These are phyloP conservation scores for Thryonomys swinderianus DNA, from an alignment of 2,113 vertebrate genomes.

Conservation along the genomic window DNA sequence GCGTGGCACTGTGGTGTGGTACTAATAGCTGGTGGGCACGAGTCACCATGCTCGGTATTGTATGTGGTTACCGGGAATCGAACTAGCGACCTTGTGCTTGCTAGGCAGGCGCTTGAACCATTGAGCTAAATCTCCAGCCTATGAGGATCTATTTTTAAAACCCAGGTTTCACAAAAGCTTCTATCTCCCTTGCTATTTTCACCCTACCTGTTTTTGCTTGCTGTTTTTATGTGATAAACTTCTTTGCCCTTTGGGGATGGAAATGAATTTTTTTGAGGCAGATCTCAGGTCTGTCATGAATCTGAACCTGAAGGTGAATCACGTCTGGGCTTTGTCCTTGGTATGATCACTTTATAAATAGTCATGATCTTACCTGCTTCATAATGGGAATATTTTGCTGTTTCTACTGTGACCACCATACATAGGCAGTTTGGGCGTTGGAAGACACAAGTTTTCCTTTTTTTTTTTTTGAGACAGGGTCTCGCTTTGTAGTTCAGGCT, in stretches of 20 bases:
- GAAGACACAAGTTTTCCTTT: background rate
- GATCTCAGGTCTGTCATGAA: background rate
- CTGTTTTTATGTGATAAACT: background rate
- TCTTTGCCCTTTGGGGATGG: background rate
- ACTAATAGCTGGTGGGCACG: no score
- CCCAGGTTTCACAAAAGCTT: background rate
- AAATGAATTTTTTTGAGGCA: background rate
- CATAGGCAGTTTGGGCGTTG: background rate
- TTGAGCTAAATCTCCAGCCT: no score
- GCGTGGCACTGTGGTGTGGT: no score
- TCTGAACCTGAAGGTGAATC: background rate
- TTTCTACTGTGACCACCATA: fast-evolving
- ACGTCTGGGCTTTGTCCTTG: background rate
- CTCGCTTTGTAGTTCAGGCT: no score
- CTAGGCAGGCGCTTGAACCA: no score
- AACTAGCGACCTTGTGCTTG: no score
- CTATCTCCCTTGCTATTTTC: background rate
- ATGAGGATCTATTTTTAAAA: background rate
- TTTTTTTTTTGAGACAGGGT: no score
- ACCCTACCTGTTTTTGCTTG: background rate
- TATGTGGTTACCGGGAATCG: no score
- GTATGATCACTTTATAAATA: background rate
- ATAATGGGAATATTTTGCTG: background rate
- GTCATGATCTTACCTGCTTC: background rate
- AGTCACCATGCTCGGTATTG: no score